Percentiles rank a stretch among this genome's conserved stretches.
Evolutionary conservation across 1,140 invertebrate species (phyloP).

Genomic region (Trinorchestia longiramus): DNA sequence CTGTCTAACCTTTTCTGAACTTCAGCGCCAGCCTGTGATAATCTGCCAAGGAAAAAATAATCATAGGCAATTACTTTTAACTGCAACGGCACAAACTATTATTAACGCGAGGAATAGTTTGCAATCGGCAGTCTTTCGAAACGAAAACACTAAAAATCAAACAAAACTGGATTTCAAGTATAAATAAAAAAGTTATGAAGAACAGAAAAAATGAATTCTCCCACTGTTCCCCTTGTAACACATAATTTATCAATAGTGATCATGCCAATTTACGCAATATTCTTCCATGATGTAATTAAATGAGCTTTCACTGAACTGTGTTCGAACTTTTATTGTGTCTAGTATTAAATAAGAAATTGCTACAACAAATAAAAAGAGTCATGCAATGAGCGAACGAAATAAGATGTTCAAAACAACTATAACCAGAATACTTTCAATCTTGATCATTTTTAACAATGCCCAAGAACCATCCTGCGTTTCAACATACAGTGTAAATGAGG

Average conservation of each 20-base stretch:
- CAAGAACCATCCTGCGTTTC: not conserved
- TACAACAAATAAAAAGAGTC: not conserved
- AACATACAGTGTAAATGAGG: not conserved
- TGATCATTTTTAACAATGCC: not conserved
- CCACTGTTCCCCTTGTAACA: not conserved
- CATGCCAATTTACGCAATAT: not conserved
- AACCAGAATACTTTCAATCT: not conserved
- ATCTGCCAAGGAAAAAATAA: not conserved
- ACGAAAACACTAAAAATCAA: not conserved
- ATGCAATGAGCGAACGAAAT: no score
- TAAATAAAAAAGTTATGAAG: not conserved
- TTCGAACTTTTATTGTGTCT: not conserved
- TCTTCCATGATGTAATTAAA: not conserved
- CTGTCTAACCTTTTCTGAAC: conserved; percentile 41
- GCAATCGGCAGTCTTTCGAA: not conserved
- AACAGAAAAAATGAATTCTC: not conserved
- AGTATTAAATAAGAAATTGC: not conserved
- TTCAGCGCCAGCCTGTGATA: conserved; percentile 5
- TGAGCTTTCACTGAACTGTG: not conserved
- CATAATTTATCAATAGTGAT: no score
- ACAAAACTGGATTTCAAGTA: not conserved
- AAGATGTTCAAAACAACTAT: not conserved
- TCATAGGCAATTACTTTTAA: not conserved
- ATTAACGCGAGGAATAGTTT: not conserved
- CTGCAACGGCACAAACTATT: not conserved